Percentiles rank a stretch among this genome's conserved stretches.
Evolutionary conservation across 2,113 vertebrate species (phyloP).

Genomic region (Strigops habroptila): DNA sequence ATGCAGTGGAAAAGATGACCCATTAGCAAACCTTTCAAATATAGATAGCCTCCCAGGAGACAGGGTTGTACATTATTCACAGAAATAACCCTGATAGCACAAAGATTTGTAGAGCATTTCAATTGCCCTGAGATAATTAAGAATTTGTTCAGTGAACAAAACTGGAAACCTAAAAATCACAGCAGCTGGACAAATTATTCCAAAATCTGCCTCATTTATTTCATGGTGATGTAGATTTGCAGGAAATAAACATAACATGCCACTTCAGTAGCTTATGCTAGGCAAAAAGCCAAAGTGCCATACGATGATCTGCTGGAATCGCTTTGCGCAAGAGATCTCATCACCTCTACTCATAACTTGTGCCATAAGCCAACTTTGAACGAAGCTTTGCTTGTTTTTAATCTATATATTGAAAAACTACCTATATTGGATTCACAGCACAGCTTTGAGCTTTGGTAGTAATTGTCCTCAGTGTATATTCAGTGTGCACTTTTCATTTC

Average conservation of each 20-base stretch:
- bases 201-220: constrained; percentile 53
- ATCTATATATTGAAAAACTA: neutral
- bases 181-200: constrained; percentile 63
- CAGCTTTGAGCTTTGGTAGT: neutral
- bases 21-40: constrained; percentile 55
- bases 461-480: neutral
- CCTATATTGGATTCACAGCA: neutral
- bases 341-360: neutral
- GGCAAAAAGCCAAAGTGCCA: neutral
- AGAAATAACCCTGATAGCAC: constrained; percentile 54
- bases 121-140: constrained; percentile 58
- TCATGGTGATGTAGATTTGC: constrained; percentile 1
- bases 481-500: neutral
- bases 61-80: constrained; percentile 47
- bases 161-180: constrained; percentile 61
- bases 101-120: constrained; percentile 61
- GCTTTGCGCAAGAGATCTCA: neutral
- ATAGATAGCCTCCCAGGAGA: constrained; percentile 42
- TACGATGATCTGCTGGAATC: neutral
- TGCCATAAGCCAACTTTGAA: neutral
- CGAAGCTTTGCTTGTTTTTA: neutral
- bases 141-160: constrained; percentile 72
- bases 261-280: neutral
- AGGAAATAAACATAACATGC: constrained; percentile 39
- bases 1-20: neutral